Base-by-base conservation (phyloP, 2,888 invertebrate genomes). In the Hydrotaea diabolus region DNA sequence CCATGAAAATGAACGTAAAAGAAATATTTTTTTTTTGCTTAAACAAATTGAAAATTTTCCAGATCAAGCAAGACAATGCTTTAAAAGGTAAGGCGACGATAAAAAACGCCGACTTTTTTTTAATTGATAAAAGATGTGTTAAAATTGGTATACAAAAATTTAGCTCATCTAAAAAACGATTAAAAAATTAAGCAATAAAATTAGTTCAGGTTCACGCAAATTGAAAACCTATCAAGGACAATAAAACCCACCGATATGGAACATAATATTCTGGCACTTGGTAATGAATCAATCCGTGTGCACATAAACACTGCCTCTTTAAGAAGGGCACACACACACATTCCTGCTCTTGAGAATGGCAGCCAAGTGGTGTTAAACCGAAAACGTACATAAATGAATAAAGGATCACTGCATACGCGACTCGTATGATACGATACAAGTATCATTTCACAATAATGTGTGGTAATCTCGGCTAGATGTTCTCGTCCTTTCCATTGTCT, bases 181-280 rank as follows among this genome's bases (percentile, higher is more conserved):
- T 75, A 87, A 90, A 31, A 91, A 91, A 92, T 92, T 92, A 88
- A 92, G 92, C 92, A 92, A 92, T 92, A 92, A 92, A 92, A 92
- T 92, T 92, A 82, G 92, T 89, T 90, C 88, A 90, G 92, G 92
- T 92, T 91, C 92, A 91, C 89, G 89, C 89, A 89, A 89, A 91
- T 90, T 90, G 87, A 90, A 90, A 85, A 86, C 11, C 82, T 74
- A 85, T 85, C 81, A 79, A 64, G 82, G 85, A 85, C 85, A 85
- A 85, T 85, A 82, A 75, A 71, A 75, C 82, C 82, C 78, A 75
- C 64, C 69, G 26, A 62, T n/a, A 78, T 57, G 43, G 43, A 62
- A 19, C 26, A 59, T n/a, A n/a, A n/a, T n/a, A n/a, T n/a, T n/a
- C n/a, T n/a, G n/a, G 64, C 23, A 39, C n/a, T 64, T 19, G 87